Evolutionary conservation across 2,888 invertebrate genomes (phyloP).

Genomic region (Phorcus lineatus): DNA sequence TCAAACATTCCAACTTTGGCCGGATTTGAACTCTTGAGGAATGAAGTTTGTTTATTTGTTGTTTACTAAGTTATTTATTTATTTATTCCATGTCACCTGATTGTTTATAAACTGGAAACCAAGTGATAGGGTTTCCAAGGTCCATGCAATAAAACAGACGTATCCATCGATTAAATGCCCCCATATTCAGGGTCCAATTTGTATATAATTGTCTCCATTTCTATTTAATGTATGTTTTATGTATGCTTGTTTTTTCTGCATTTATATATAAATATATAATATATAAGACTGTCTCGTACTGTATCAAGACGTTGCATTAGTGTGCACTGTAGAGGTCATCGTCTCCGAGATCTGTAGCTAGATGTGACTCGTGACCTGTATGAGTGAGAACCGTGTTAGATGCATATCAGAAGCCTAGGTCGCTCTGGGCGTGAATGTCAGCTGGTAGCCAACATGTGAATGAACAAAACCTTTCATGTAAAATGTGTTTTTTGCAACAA

Average conservation of each 20-base stretch:
- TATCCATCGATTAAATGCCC: conserved; percentile 32
- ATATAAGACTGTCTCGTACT: conserved; percentile 19
- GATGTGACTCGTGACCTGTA: too few relatives aligned
- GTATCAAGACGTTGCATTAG: background rate
- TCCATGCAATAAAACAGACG: conserved; percentile 34
- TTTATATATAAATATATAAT: conserved; percentile 19
- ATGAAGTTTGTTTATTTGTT: conserved; percentile 27
- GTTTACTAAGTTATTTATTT: conserved; percentile 32
- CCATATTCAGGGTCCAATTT: conserved; percentile 20
- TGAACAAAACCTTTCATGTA: background rate
- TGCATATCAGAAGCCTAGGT: too few relatives aligned
- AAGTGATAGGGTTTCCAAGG: conserved; percentile 20
- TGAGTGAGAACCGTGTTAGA: too few relatives aligned
- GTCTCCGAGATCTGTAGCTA: too few relatives aligned
- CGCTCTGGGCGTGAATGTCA: too few relatives aligned
- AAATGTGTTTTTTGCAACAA: conserved; percentile 1
- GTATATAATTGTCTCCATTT: conserved; percentile 11
- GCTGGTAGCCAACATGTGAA: background rate
- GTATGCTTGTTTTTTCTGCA: conserved; percentile 16
- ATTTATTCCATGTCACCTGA: conserved; percentile 28
- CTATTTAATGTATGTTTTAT: conserved; percentile 16
- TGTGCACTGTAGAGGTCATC: too few relatives aligned
- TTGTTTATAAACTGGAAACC: conserved; percentile 15
- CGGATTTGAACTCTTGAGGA: background rate
- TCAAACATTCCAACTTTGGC: conserved; percentile 2